Evolutionary conservation across 2,888 invertebrate species (phyloP).

Genomic region (Lasioglossum marginatum): DNA sequence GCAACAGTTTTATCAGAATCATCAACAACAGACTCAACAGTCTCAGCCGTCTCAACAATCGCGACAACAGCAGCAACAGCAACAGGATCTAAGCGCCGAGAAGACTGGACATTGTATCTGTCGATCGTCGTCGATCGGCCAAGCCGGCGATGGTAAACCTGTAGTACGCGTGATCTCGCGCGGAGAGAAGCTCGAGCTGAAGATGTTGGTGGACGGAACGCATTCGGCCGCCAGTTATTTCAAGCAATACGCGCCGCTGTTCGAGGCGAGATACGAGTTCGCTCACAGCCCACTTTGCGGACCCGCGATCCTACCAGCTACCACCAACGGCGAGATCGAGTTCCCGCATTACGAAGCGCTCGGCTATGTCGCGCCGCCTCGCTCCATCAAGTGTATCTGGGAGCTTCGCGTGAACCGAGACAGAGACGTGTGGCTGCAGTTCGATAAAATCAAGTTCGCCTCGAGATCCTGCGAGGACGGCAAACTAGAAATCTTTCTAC

Average conservation of each 20-base stretch:
- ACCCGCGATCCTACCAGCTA: slow-evolving; percentile 91
- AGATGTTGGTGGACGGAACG: slow-evolving; percentile 92
- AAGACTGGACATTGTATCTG: slow-evolving; percentile 90
- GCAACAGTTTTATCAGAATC: slow-evolving; percentile 56
- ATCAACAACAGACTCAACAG: slow-evolving; percentile 5
- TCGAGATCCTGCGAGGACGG: slow-evolving; percentile 95
- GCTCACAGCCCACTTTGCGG: slow-evolving; percentile 96
- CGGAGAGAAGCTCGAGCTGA: slow-evolving; percentile 92
- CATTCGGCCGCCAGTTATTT: slow-evolving; percentile 95
- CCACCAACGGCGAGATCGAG: slow-evolving; percentile 94
- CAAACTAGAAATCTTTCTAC: slow-evolving; percentile 92
- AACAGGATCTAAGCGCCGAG: slow-evolving; percentile 70
- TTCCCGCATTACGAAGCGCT: slow-evolving; percentile 94
- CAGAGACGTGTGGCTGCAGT: slow-evolving; percentile 94
- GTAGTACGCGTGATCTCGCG: slow-evolving; percentile 90
- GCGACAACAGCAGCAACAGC: not conserved
- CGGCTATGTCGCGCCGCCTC: slow-evolving; percentile 84
- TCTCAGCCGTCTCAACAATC: not conserved
- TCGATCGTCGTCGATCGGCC: slow-evolving; percentile 62
- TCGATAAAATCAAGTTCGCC: slow-evolving; percentile 94
- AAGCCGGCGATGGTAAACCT: slow-evolving; percentile 79
- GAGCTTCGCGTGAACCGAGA: slow-evolving; percentile 93
- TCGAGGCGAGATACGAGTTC: slow-evolving; percentile 95
- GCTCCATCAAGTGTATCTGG: slow-evolving; percentile 90
- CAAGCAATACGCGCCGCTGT: slow-evolving; percentile 93